Conservation (phyloP, 2,113 vertebrate genomes). For the Amblyornis subalaris region DNA sequence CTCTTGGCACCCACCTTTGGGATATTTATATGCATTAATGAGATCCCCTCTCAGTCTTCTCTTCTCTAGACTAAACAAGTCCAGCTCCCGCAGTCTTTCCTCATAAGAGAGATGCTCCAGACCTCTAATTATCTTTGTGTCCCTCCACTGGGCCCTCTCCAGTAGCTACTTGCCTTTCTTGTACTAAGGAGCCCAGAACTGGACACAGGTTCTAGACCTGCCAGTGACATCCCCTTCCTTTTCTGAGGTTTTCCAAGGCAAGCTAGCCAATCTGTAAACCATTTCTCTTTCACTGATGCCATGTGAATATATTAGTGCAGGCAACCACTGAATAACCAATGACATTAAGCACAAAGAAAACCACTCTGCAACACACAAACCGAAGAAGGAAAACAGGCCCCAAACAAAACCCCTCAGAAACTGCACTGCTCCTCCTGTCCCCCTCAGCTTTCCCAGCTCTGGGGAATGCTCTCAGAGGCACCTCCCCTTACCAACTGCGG, state of each 20-base stretch:
- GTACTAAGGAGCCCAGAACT: background rate
- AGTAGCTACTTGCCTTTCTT: background rate
- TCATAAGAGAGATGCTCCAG: background rate
- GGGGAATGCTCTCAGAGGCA: background rate
- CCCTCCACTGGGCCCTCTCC: background rate
- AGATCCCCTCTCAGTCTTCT: background rate
- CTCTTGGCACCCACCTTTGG: background rate
- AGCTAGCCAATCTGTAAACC: background rate
- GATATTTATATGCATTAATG: background rate
- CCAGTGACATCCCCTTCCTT: background rate
- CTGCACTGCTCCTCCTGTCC: accelerated
- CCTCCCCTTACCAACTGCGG: accelerated
- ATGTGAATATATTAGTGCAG: background rate
- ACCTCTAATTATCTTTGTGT: background rate
- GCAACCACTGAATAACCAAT: background rate
- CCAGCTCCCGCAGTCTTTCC: background rate
- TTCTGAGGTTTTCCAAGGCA: background rate
- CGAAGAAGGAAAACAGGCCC: background rate
- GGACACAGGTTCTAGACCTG: background rate
- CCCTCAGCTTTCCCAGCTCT: background rate
- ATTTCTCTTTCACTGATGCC: background rate
- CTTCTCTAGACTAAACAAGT: background rate
- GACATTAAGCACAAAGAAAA: background rate
- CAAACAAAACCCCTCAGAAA: accelerated
- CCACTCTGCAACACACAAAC: background rate